phyloP scores from a whole-genome alignment of 2,888 invertebrate species.

The Drosophila infuscata region DNA sequence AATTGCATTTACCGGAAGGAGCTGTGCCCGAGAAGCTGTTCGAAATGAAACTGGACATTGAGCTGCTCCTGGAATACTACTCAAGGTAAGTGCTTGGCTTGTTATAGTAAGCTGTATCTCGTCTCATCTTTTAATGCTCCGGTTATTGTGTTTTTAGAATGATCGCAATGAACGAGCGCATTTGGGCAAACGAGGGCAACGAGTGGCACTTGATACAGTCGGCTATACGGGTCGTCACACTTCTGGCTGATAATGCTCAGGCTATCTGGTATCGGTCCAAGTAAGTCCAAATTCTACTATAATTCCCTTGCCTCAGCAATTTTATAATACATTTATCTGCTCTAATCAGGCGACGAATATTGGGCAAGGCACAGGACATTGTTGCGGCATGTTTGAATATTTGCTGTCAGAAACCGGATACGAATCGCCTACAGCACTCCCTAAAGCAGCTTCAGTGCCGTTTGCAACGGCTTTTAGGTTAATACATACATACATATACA shows the following conservation, averaged over 20 bases:
- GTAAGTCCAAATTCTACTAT: conserved; percentile 62
- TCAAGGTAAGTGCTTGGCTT: conserved; percentile 85
- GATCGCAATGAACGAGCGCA: conserved; percentile 92
- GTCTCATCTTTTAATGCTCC: neutral
- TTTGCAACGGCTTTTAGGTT: conserved; percentile 76
- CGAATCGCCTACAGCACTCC: conserved; percentile 87
- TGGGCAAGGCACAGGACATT: conserved; percentile 90
- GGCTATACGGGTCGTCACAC: conserved; percentile 90
- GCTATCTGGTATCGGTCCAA: conserved; percentile 86
- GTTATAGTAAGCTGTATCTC: neutral
- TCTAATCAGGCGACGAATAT: conserved; percentile 87
- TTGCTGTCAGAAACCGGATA: conserved; percentile 91
- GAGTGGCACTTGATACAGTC: conserved; percentile 94
- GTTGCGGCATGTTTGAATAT: conserved; percentile 91
- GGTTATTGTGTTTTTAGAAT: conserved; percentile 85
- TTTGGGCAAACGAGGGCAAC: conserved; percentile 93
- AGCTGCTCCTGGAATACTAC: conserved; percentile 92
- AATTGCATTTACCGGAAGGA: conserved; percentile 89
- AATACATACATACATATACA: conserved; percentile 22
- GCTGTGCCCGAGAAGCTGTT: conserved; percentile 92
- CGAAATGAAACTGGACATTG: conserved; percentile 91
- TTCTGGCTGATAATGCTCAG: conserved; percentile 88
- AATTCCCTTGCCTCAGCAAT: neutral
- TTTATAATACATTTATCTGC: neutral
- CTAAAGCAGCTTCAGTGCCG: conserved; percentile 85